Evolutionary conservation across 2,888 invertebrate genomes (phyloP).

Genomic region (Mimachlamys varia): DNA sequence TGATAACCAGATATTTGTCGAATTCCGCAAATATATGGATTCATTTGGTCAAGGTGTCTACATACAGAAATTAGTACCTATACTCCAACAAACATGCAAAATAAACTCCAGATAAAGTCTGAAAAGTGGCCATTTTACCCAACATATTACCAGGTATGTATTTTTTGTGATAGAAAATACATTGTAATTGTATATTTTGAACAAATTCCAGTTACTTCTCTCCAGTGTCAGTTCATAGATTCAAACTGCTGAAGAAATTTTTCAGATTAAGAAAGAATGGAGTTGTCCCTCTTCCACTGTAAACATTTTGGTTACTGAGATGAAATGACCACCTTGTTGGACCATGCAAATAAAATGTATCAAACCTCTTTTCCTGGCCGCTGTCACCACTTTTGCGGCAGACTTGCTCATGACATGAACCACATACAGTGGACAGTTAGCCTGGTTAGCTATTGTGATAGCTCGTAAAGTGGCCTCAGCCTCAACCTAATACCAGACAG

Average conservation of each 20-base stretch:
- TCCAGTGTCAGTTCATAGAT: neutral
- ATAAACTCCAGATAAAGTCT: neutral
- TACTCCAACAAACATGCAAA: neutral
- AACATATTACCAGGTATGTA: neutral
- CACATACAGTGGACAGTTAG: conserved; percentile 93
- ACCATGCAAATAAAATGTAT: neutral
- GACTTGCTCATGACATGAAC: conserved; percentile 98
- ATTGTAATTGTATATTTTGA: no score
- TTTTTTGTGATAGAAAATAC: no score
- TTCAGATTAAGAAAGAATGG: neutral
- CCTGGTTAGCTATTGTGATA: conserved; percentile 92
- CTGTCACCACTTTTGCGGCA: conserved; percentile 91
- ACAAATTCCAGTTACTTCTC: neutral
- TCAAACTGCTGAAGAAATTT: neutral
- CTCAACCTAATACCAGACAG: conserved; percentile 69
- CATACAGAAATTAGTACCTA: neutral
- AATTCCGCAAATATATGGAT: neutral
- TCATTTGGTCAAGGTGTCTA: neutral
- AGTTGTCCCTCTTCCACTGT: neutral
- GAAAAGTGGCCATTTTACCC: neutral
- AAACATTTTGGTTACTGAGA: neutral
- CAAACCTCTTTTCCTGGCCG: conserved; percentile 83
- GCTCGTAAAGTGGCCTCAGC: conserved; percentile 96
- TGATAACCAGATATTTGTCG: neutral
- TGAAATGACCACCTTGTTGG: neutral